These are phyloP conservation scores for Dendrolimus kikuchii DNA, from an alignment of 1,140 invertebrate species.

Conservation along the genomic window DNA sequence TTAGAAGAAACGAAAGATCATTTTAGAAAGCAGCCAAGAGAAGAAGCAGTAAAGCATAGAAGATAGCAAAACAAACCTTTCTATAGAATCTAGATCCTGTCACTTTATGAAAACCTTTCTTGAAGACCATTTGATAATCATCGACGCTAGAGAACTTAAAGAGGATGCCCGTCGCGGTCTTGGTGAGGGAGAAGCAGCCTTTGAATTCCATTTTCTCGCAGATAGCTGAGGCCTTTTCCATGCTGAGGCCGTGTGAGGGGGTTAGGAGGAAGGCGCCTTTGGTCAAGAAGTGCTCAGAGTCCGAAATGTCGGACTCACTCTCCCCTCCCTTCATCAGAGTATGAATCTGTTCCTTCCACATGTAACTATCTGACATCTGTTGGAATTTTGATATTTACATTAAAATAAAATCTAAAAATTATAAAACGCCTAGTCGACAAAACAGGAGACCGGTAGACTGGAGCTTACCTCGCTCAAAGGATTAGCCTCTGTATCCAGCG, in stretches of 20 bases:
- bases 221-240: conserved; percentile 88
- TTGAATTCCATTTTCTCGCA: conserved; percentile 91
- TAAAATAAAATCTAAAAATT: background rate
- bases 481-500: too few relatives aligned
- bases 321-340: conserved; percentile 73
- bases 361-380: conserved; percentile 65
- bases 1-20: too few relatives aligned
- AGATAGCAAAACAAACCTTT: conserved; percentile 35
- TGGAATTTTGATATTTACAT: background rate
- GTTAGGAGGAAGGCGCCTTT: conserved; percentile 87
- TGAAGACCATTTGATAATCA: conserved; percentile 87
- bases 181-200: conserved; percentile 86
- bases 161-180: conserved; percentile 89
- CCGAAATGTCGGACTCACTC: conserved; percentile 78
- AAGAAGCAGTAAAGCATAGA: conserved; percentile 7
- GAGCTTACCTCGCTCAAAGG: too few relatives aligned
- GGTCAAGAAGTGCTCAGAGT: conserved; percentile 77
- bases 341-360: conserved; percentile 71
- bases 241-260: conserved; percentile 85
- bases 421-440: too few relatives aligned
- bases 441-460: too few relatives aligned
- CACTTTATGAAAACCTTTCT: conserved; percentile 89
- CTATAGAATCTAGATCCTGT: conserved; percentile 84
- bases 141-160: conserved; percentile 90
- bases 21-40: conserved; percentile 4